Evolutionary conservation across 2,113 vertebrate genomes (phyloP).

Genomic region (Elaphurus davidianus): DNA sequence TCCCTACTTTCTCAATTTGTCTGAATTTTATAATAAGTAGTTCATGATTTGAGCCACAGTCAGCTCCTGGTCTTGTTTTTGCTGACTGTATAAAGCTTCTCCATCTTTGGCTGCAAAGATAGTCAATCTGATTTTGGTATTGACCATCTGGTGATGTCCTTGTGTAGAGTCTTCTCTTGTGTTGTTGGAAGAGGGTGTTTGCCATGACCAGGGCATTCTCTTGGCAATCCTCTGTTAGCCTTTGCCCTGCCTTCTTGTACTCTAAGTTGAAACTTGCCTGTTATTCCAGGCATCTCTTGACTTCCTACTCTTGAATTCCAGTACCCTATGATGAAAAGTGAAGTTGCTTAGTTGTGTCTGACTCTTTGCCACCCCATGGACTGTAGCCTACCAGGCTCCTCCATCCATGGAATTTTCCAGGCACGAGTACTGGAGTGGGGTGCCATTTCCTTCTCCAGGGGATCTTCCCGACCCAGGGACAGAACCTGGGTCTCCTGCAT

Average conservation of each 20-base stretch:
- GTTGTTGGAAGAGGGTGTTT: background rate
- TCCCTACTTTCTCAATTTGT: background rate
- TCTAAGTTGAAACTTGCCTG: background rate
- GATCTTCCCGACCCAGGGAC: background rate
- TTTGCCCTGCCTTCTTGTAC: background rate
- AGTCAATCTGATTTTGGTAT: background rate
- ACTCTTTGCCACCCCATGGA: background rate
- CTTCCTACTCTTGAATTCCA: background rate
- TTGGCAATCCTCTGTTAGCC: background rate
- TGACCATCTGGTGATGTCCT: background rate
- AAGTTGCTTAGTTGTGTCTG: background rate
- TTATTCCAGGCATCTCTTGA: background rate
- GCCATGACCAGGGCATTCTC: background rate
- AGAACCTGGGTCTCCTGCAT: background rate
- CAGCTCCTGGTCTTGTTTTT: background rate
- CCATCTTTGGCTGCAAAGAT: background rate
- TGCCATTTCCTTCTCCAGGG: background rate
- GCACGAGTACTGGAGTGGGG: accelerated
- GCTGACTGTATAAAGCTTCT: background rate
- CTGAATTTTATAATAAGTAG: background rate
- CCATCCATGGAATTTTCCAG: background rate
- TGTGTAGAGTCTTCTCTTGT: background rate
- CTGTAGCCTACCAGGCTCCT: background rate
- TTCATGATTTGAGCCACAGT: background rate
- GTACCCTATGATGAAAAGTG: background rate